phyloP scores from a whole-genome alignment of 2,888 invertebrate genomes.

The Polyommatus icarus region DNA sequence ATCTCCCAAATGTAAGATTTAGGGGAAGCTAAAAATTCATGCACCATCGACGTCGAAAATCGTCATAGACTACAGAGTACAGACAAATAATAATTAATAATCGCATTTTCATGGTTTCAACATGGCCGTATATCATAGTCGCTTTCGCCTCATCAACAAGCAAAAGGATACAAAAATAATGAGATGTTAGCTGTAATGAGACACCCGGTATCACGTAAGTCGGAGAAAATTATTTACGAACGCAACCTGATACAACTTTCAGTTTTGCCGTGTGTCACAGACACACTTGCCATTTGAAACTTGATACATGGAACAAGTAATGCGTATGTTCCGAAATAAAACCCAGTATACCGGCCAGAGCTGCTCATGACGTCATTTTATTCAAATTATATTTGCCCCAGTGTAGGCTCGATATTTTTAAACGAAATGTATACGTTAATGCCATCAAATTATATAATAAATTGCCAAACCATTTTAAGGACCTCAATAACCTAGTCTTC shows the following conservation, averaged over 20 bases:
- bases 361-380: neutral
- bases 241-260: slow-evolving; percentile 61
- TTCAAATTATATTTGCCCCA: too few relatives aligned
- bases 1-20: too few relatives aligned
- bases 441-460: too few relatives aligned
- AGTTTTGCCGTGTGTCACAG: neutral
- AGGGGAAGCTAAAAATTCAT: too few relatives aligned
- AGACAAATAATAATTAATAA: too few relatives aligned
- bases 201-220: slow-evolving; percentile 68
- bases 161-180: slow-evolving; percentile 53
- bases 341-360: neutral
- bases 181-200: slow-evolving; percentile 59
- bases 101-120: too few relatives aligned
- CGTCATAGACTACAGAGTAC: too few relatives aligned
- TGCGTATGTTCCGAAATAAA: neutral
- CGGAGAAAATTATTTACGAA: slow-evolving; percentile 70
- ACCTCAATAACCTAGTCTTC: too few relatives aligned
- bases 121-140: neutral
- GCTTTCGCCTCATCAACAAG: slow-evolving; percentile 12
- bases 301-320: slow-evolving; percentile 1
- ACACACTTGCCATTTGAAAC: slow-evolving; percentile 9
- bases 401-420: too few relatives aligned
- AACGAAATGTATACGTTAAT: too few relatives aligned
- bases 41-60: too few relatives aligned
- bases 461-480: too few relatives aligned